Base-by-base conservation (phyloP, 2,888 invertebrate genomes). In the Erebia ligea region DNA sequence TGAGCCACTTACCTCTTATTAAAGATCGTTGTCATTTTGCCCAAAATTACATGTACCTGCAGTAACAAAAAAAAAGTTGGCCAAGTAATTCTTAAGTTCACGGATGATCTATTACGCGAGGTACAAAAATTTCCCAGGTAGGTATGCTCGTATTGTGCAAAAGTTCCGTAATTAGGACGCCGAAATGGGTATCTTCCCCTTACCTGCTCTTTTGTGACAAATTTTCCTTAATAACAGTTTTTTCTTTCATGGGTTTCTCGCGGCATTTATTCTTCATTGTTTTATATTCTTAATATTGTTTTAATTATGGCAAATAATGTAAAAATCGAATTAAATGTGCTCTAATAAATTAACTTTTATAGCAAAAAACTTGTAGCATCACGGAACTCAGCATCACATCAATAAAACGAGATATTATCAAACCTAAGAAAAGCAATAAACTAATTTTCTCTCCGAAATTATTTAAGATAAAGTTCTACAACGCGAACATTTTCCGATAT, bases 101-200 rank as follows among this genome's bases (percentile, higher is more conserved):
- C 75, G 69, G 72, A 72, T 74, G 75, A 75, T 75, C 70, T 75
- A 74, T 74, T 73, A 72, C 69, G 70, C 73, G 67, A 70, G 68
- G 69, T 74, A 74, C 69, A 74, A 75, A 75, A 75, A 73, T 73
- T 72, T 73, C 63, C 67, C 69, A 73, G 72, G 72, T 74, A 70
- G 74, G 69, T 75, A 74, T 71, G 74, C 71, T 74, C 72, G 68
- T 75, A 76, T 73, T 76, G 75, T 75, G 71, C 73, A 63, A 73
- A 77, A 77, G 73, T 77, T 76, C 71, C 63, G 74, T 76, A 77
- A 77, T 77, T 76, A 74, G 74, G 76, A 69, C 75, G 73, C 72
- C 73, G 68, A 75, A 76, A 77, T 75, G 70, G 70, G 69, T 76
- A 71, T 75, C 73, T 72, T 74, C 68, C 74, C 72, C 74, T 73